phyloP scores from a whole-genome alignment of 2,797 vertebrate species.

The Anguilla anguilla region DNA sequence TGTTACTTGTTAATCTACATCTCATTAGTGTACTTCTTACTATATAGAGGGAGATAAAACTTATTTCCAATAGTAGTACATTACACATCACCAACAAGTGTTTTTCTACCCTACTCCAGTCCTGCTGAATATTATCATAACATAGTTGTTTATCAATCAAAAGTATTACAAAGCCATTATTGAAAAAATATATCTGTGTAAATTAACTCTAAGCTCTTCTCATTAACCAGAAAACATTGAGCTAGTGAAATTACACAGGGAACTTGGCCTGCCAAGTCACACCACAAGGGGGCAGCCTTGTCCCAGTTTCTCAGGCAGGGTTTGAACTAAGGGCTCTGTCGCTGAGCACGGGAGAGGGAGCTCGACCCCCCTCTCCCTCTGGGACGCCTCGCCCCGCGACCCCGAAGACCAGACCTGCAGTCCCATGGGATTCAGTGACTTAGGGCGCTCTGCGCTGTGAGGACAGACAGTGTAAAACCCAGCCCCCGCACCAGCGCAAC shows the following conservation, averaged over 20 bases:
- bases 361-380: background rate
- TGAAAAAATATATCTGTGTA: constrained; percentile 71
- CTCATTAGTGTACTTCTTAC: constrained; percentile 40
- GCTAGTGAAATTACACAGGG: constrained; percentile 58
- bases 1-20: constrained; percentile 32
- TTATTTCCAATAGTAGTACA: constrained; percentile 38
- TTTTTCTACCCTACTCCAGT: constrained; percentile 71
- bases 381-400: constrained; percentile 46
- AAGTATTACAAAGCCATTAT: constrained; percentile 68
- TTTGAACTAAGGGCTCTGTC: constrained; percentile 58
- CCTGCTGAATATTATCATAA: constrained; percentile 75
- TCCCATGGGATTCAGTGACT: background rate
- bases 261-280: constrained; percentile 90
- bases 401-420: constrained; percentile 47
- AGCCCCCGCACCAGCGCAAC: background rate
- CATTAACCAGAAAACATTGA: constrained; percentile 53
- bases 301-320: constrained; percentile 60
- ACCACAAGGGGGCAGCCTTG: constrained; percentile 75
- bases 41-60: constrained; percentile 38
- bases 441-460: background rate
- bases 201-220: constrained; percentile 65
- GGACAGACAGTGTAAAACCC: background rate
- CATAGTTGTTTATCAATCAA: constrained; percentile 67
- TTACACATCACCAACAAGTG: constrained; percentile 57
- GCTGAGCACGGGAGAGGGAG: constrained; percentile 7